Base-by-base conservation (phyloP, 1,140 invertebrate genomes). In the Ceratitis capitata region DNA sequence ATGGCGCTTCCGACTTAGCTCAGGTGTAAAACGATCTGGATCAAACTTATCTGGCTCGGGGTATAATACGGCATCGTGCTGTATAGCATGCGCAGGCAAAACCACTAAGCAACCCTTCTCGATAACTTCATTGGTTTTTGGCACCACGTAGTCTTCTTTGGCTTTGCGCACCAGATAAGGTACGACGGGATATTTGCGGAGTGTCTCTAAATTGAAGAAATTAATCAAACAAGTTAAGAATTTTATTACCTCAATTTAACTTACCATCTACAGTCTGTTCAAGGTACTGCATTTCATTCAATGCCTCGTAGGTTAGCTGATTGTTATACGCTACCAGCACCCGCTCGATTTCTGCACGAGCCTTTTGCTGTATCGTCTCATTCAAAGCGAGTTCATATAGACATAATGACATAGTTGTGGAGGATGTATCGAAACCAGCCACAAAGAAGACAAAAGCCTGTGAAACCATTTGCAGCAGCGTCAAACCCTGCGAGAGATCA, bases 371-470 rank as follows among this genome's bases (percentile, higher is more conserved):
- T 10, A 95, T 87, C 2, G 94, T 92, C 47, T 93, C 94, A 88
- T 95, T 91, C 6, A 92, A 87, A 0, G 95, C 94, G 82, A 96
- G 88, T 86, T 94, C 93, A 87, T 94, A 94, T 0, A 94, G 86
- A 0, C 92, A 88, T 85, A 93, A 94, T 2, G 91, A 87, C 78
- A 95, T 89, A 0, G 93, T 92, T 1, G 92, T 92, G 12, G 95
- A 93, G 2, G 94, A 93, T 0, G 95, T 95, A 82, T 96, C 95
- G 87, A 94, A 95, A 42, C 95, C 95, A 35, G 94, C 95, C 5
- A 94, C 86, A 88, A 94, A 93, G 84, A 93, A 93, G 2, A 89
- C 83, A 19, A 92, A 92, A 0, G 90, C 89, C 10, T 93, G 92
- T 6, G 90, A 86, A 0, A 88, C 86, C 26, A 92, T 88, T 85